Base-by-base conservation (phyloP, 2,888 invertebrate genomes). In the Magallana nippona region DNA sequence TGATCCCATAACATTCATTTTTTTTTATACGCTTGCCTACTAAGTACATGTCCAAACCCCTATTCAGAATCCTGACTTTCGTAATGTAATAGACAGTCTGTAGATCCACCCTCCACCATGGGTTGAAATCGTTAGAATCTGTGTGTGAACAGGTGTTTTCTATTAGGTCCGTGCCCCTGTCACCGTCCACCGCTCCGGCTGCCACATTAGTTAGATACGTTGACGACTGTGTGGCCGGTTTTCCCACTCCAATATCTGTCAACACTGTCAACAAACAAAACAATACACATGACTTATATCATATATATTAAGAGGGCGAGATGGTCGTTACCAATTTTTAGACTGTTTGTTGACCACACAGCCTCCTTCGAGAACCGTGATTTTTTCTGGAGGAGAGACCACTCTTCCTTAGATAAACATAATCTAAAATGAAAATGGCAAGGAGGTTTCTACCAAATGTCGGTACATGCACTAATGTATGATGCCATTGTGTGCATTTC, bases 71-170 rank as follows among this genome's bases (percentile, higher is more conserved):
- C 32, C 71, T 71, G 15, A 71, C 32, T 22, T 13, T 71, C n/a
- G 10, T 11, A 27, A 78, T 78, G 56, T 78, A 19, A 55, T 78
- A 78, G 17, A 55, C 55, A 78, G 44, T 10, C 22, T 1, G 10
- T 0, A 78, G 78, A 44, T 78, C 78, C 10, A 78, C 55, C 78
- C 78, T 55, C 78, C 78, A 78, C 78, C 78, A 78, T 0, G 78
- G 78, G 11, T 10, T 22, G 13, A 55, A 19, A 17, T 78, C 78
- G 0, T 55, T 55, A 8, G 1, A 13, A n/a, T 78, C 78, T 5
- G 78, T 78, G 78, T 78, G 78, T 10, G 71, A 71, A 32, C 71
- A 71, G 13, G 71, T 27, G 27, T 27, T 27, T 71, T 11, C 8
- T 13, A 71, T 27, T 2, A 71, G 22, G 11, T 71, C 71, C 27